These are phyloP conservation scores for Falco biarmicus DNA, from an alignment of 2,797 vertebrate genomes.

Conservation along the genomic window DNA sequence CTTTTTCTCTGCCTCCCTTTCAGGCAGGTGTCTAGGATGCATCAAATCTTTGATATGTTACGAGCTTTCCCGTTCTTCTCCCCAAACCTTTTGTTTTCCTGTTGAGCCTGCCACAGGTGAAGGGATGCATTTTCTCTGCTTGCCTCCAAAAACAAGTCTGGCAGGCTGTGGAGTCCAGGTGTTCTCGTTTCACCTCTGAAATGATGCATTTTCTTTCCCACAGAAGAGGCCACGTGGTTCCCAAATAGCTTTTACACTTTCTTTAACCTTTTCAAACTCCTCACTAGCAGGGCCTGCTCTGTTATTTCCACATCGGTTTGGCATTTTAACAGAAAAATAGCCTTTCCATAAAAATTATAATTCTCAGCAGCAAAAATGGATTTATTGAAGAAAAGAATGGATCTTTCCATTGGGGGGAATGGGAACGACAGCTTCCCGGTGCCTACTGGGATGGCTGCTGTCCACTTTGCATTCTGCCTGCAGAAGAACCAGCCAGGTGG, in stretches of 20 bases:
- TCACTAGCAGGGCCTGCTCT: neutral
- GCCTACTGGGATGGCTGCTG: neutral
- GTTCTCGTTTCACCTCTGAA: neutral
- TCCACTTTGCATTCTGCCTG: neutral
- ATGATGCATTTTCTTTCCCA: neutral
- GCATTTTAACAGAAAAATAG: constrained; percentile 45
- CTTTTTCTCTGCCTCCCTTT: neutral
- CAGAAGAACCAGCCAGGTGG: neutral
- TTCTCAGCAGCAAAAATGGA: neutral
- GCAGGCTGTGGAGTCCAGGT: neutral
- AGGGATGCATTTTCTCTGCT: neutral
- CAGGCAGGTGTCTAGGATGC: neutral
- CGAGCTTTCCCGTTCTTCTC: neutral
- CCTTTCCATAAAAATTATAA: neutral
- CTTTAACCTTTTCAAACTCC: constrained; percentile 50
- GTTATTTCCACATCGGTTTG: neutral
- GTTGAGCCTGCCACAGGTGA: neutral
- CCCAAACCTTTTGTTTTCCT: neutral
- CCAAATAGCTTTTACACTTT: neutral
- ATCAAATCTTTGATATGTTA: neutral
- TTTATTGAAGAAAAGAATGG: constrained; percentile 21
- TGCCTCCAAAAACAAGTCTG: neutral
- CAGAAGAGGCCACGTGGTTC: neutral
- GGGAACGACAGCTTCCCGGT: neutral
- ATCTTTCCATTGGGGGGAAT: neutral